Percentiles rank a stretch among this genome's conserved stretches.
phyloP scores from a whole-genome alignment of 1,140 invertebrate genomes.

The Apis cerana region DNA sequence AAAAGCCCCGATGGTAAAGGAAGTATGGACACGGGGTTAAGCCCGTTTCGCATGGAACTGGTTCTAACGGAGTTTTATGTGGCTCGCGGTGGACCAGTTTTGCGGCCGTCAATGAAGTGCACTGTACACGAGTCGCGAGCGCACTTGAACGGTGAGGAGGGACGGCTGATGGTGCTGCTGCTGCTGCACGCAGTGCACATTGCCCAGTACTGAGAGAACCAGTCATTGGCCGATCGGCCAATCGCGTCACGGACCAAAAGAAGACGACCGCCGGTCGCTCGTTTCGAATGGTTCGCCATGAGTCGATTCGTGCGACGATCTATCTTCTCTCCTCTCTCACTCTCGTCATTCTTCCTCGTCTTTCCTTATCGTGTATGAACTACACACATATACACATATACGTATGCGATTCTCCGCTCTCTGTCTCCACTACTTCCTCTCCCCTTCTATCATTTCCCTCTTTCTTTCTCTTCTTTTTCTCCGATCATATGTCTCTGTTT shows the following conservation, averaged over 20 bases:
- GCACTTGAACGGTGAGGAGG: conserved; percentile 19
- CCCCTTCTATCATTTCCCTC: not conserved
- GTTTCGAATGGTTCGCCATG: conserved; percentile 48
- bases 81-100: conserved; percentile 59
- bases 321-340: conserved; percentile 2
- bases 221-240: conserved; percentile 58
- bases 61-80: conserved; percentile 64
- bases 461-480: conserved; percentile 32
- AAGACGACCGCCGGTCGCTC: conserved; percentile 52
- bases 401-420: conserved; percentile 11
- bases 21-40: not conserved
- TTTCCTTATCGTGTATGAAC: conserved; percentile 26
- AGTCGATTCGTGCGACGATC: conserved; percentile 39
- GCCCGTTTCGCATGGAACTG: conserved; percentile 50
- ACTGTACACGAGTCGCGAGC: conserved; percentile 54
- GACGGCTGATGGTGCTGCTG: not conserved
- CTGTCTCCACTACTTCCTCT: not conserved
- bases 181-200: conserved; percentile 33
- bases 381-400: conserved; percentile 4
- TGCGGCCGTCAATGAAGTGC: conserved; percentile 61
- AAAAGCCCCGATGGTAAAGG: not conserved
- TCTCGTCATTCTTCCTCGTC: conserved; percentile 19
- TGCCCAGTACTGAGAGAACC: conserved; percentile 38
- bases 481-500: not conserved
- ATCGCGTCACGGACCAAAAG: conserved; percentile 54